Evolutionary conservation across 2,888 invertebrate genomes (phyloP).

Genomic region (Himalopsyche anomala): DNA sequence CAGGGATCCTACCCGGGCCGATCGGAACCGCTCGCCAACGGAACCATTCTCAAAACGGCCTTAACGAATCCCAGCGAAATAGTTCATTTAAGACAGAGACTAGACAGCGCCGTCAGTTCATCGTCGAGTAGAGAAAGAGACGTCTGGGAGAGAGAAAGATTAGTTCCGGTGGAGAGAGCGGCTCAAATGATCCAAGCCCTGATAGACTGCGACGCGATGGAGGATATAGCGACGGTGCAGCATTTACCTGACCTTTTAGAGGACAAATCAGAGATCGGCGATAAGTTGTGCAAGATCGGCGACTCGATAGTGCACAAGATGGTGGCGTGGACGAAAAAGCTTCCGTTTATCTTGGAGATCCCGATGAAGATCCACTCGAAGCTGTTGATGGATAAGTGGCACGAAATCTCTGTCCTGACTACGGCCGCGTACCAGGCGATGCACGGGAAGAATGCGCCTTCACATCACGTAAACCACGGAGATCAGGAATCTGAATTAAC

Average conservation of each 20-base stretch:
- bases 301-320: conserved; percentile 99
- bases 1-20: conserved; percentile 75
- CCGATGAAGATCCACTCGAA: conserved; percentile 97
- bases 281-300: conserved; percentile 95
- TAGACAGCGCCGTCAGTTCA: conserved; percentile 92
- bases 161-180: conserved; percentile 89
- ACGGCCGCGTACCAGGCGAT: conserved; percentile 96
- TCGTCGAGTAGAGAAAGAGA: conserved; percentile 65
- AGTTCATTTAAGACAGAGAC: conserved; percentile 89
- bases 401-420: conserved; percentile 94
- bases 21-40: conserved; percentile 90
- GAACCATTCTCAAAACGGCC: conserved; percentile 95
- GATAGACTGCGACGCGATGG: conserved; percentile 97
- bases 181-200: conserved; percentile 93
- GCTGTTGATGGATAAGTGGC: conserved; percentile 98
- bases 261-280: conserved; percentile 93
- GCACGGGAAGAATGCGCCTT: conserved; percentile 81
- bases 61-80: conserved; percentile 96
- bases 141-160: conserved; percentile 79
- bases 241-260: conserved; percentile 94
- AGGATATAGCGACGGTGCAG: conserved; percentile 94
- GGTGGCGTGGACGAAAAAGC: conserved; percentile 98
- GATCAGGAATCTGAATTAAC: conserved; percentile 87
- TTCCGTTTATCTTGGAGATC: conserved; percentile 97
- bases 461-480: conserved; percentile 69